Conservation (phyloP, 53 echinoderm and acorn worm species). For the Astropecten irregularis region DNA sequence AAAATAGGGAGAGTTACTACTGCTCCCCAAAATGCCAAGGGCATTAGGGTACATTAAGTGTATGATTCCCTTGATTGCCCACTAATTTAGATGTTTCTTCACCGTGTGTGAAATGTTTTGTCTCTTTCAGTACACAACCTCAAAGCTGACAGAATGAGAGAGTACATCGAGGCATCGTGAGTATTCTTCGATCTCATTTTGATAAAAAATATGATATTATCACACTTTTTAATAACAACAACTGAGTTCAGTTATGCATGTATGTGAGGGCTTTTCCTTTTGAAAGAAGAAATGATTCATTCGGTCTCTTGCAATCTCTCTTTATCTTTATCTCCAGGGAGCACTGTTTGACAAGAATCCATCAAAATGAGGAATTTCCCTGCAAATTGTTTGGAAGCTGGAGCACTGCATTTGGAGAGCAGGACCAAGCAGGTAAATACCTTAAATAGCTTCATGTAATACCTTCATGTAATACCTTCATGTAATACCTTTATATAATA, state of each 20-base stretch:
- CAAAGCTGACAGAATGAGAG: slow-evolving; percentile 95
- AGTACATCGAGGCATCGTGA: slow-evolving; percentile 94
- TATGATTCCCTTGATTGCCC: too few relatives aligned
- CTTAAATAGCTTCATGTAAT: neutral
- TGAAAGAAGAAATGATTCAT: too few relatives aligned
- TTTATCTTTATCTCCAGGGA: slow-evolving; percentile 85
- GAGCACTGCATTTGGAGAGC: slow-evolving; percentile 96
- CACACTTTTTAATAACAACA: too few relatives aligned
- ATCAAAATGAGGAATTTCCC: slow-evolving; percentile 79
- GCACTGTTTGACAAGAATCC: slow-evolving; percentile 84
- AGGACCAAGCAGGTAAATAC: slow-evolving; percentile 92
- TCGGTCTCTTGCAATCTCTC: too few relatives aligned
- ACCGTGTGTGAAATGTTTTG: slow-evolving; percentile 5
- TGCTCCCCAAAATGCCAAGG: too few relatives aligned
- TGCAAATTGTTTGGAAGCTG: slow-evolving; percentile 95
- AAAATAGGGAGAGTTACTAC: too few relatives aligned
- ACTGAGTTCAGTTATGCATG: too few relatives aligned
- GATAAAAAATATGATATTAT: too few relatives aligned
- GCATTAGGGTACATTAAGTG: too few relatives aligned
- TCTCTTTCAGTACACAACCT: slow-evolving; percentile 88
- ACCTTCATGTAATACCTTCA: neutral
- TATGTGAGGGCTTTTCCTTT: too few relatives aligned
- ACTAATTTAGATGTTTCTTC: too few relatives aligned
- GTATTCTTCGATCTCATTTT: too few relatives aligned
- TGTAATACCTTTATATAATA: neutral